phyloP scores from a whole-genome alignment of 2,113 vertebrate species.

The Vicugna pacos region DNA sequence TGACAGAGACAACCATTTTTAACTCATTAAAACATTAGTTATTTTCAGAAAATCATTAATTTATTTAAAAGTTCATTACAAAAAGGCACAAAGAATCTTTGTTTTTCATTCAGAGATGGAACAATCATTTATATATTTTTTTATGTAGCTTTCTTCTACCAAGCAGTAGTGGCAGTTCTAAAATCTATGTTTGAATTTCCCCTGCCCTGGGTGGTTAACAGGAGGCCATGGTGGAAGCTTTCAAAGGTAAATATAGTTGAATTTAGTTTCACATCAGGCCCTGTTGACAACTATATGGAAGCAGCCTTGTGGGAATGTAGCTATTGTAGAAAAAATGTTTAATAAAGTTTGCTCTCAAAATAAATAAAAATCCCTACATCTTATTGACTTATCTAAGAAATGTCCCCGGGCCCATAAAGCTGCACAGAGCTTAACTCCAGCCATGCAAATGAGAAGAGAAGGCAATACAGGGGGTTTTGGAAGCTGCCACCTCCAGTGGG shows the following conservation, averaged over 20 bases:
- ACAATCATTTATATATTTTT: slow-evolving; percentile 45
- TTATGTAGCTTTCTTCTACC: slow-evolving; percentile 16
- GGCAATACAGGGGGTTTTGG: not conserved
- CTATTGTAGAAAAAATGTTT: slow-evolving; percentile 56
- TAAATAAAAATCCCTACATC: slow-evolving; percentile 58
- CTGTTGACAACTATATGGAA: slow-evolving; percentile 4
- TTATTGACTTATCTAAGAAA: slow-evolving; percentile 65
- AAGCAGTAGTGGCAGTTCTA: not conserved
- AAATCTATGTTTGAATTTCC: slow-evolving; percentile 52
- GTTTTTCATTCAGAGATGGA: slow-evolving; percentile 4
- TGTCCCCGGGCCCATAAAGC: not conserved
- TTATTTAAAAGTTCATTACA: slow-evolving; percentile 36
- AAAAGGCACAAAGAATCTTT: not conserved
- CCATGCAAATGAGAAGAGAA: slow-evolving; percentile 33
- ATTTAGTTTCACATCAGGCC: slow-evolving; percentile 64
- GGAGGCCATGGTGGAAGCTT: slow-evolving; percentile 19
- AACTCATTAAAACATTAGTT: slow-evolving; percentile 54
- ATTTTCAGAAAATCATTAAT: slow-evolving; percentile 54
- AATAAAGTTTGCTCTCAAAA: slow-evolving; percentile 71
- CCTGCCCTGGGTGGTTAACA: not conserved
- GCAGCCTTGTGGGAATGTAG: slow-evolving; percentile 41
- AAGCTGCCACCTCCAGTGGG: slow-evolving; percentile 31
- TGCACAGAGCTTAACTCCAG: slow-evolving; percentile 3
- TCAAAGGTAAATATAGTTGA: slow-evolving; percentile 63
- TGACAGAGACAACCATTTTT: slow-evolving; percentile 38